Evolutionary conservation across 2,888 invertebrate species (phyloP), one percentile per base, ranked within the genome.

Genomic region (Caradrina kadenii): DNA sequence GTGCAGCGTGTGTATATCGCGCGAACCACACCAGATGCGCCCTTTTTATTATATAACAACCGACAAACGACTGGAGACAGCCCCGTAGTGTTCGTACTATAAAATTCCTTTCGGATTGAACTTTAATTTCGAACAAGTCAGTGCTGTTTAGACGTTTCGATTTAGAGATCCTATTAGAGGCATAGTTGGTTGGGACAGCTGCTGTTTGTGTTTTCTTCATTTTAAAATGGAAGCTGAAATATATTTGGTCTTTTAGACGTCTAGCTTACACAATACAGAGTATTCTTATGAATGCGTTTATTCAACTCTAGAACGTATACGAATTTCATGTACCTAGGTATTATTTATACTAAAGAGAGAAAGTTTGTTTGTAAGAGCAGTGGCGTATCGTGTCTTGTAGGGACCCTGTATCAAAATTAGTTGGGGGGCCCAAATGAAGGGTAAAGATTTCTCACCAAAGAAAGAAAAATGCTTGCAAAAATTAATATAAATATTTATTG

Each of bases 21-120:
- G 45, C 61, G 53, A 22, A 45, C 63, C 39, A 39, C 48, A 61
- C 63, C 78, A 74, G 73, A 78, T 89, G 86, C 81, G 85, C 73
- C n/a, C 53, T 85, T 85, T 87, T 86, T 85, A 86, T 83, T 81
- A 82, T 85, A 86, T 81, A 82, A 83, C 84, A 69, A 79, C 68
- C 55, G 80, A 80, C 81, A 85, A 86, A 82, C 75, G 73, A 79
- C 53, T 54, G 58, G 52, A 68, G 50, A 79, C 72, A 62, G 79
- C 63, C 58, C 53, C 65, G 63, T 68, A 75, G 73, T 74, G 56
- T 67, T 63, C 63, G 73, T 74, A 70, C 73, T 74, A 70, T 63
- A 81, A 70, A 67, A 69, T 60, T 60, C 35, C 60, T 62, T 65
- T 71, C 67, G 66, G 56, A 65, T 63, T 76, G 69, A 72, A 72